Conservation (phyloP, 2,113 vertebrate genomes). For the Picathartes gymnocephalus region DNA sequence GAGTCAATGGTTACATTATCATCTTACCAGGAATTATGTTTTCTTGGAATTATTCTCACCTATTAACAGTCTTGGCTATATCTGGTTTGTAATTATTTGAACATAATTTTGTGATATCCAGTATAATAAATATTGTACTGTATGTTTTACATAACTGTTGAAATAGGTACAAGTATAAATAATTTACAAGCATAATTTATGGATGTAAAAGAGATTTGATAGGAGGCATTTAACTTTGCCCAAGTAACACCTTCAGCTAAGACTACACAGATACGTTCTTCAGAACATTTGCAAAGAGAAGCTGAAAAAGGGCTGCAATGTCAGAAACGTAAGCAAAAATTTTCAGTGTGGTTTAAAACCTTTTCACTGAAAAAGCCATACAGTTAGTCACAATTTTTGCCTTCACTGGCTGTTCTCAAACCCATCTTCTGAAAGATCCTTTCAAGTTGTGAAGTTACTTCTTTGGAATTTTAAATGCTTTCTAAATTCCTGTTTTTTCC, state of each 20-base stretch:
- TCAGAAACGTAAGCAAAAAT: background rate
- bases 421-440: background rate
- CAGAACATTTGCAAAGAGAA: background rate
- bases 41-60: background rate
- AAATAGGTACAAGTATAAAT: background rate
- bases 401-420: background rate
- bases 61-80: background rate
- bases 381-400: background rate
- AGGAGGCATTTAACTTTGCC: background rate
- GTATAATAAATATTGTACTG: background rate
- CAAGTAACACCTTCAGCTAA: background rate
- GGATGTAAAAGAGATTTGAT: background rate
- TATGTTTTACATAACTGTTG: background rate
- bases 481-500: background rate
- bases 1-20: background rate
- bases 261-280: background rate
- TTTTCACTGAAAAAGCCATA: background rate
- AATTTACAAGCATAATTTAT: background rate
- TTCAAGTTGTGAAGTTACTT: background rate
- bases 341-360: background rate
- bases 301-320: background rate
- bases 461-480: background rate
- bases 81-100: background rate
- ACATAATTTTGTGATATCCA: background rate
- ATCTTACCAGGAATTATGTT: conserved; percentile 4